Conservation (phyloP, 2,888 invertebrate genomes). For the Idaea aversata region DNA sequence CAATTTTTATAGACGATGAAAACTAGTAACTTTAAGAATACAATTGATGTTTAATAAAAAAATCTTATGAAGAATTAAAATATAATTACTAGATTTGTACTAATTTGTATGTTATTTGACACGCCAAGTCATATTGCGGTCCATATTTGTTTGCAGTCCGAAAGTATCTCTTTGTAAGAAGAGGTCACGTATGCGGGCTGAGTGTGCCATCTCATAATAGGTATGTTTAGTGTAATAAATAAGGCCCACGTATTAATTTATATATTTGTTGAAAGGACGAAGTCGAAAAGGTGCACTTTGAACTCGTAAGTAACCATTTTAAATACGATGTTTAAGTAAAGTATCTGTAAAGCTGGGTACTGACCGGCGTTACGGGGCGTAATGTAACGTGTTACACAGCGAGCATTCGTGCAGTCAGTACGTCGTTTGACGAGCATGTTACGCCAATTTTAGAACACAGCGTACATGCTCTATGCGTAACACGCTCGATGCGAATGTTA, state of each 20-base stretch:
- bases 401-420: too few species aligned
- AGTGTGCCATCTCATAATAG: conserved; percentile 24
- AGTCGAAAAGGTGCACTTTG: neutral
- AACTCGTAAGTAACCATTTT: neutral
- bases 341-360: too few species aligned
- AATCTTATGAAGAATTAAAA: conserved; percentile 61
- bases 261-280: neutral
- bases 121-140: conserved; percentile 40
- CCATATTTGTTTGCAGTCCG: conserved; percentile 42
- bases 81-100: conserved; percentile 52
- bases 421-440: too few species aligned
- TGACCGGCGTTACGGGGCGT: too few species aligned
- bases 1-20: conserved; percentile 48
- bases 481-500: too few species aligned
- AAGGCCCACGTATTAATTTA: neutral
- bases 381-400: too few species aligned
- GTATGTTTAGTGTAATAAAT: conserved; percentile 4
- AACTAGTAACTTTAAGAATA: conserved; percentile 60
- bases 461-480: too few species aligned
- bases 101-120: conserved; percentile 52
- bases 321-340: neutral
- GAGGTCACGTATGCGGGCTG: conserved; percentile 18
- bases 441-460: too few species aligned
- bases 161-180: conserved; percentile 47
- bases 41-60: conserved; percentile 53